Evolutionary conservation across 1,140 invertebrate species (phyloP).

Genomic region (Drosophila nikananu): DNA sequence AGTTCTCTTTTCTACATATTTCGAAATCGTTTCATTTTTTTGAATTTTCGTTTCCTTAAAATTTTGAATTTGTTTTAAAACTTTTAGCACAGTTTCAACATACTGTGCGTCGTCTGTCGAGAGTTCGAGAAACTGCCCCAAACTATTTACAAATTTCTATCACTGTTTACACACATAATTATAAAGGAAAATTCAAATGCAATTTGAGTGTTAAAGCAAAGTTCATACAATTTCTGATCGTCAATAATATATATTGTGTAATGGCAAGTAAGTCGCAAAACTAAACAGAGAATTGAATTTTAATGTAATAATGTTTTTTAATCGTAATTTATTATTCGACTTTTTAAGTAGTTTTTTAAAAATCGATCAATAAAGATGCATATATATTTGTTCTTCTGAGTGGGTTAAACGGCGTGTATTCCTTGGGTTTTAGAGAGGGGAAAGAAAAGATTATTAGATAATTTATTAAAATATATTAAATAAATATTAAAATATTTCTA

Average conservation of each 20-base stretch:
- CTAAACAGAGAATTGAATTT: conserved; percentile 54
- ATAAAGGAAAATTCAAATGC: conserved; percentile 44
- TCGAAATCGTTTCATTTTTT: conserved; percentile 44
- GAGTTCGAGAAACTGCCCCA: conserved; percentile 49
- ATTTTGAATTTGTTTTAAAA: conserved; percentile 29
- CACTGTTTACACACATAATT: conserved; percentile 34
- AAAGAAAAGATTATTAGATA: too few relatives aligned
- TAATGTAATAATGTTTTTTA: conserved; percentile 58
- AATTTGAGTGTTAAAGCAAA: conserved; percentile 73
- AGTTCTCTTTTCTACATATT: conserved; percentile 46
- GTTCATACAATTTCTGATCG: conserved; percentile 61
- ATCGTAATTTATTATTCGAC: conserved; percentile 67
- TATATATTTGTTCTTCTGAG: conserved; percentile 84
- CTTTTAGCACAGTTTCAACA: conserved; percentile 22
- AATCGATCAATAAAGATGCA: conserved; percentile 77
- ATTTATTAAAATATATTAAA: too few relatives aligned
- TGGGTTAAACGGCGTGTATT: conserved; percentile 62
- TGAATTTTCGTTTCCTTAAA: background rate
- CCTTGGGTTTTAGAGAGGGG: background rate
- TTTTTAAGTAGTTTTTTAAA: conserved; percentile 77
- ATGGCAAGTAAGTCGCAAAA: conserved; percentile 43
- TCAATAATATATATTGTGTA: conserved; percentile 37
- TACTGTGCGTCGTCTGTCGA: conserved; percentile 32
- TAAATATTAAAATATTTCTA: too few relatives aligned
- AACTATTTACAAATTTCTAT: conserved; percentile 54